Conservation (phyloP, 2,888 invertebrate species). For the Pyrocoelia pectoralis region DNA sequence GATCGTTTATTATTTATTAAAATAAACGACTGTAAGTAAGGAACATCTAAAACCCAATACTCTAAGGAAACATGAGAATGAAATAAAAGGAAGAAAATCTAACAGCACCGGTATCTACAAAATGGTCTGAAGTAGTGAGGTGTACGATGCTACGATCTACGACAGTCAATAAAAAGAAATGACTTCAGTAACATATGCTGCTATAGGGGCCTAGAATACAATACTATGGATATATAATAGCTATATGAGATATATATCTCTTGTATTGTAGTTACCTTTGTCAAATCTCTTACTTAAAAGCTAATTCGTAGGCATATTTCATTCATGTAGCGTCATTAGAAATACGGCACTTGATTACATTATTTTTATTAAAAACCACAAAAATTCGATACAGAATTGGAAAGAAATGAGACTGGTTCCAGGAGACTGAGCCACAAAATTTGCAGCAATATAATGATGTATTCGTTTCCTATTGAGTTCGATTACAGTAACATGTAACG, state of each 20-base stretch:
- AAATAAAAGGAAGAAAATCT: constrained; percentile 39
- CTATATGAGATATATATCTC: constrained; percentile 22
- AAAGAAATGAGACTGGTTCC: no score
- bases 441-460: no score
- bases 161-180: constrained; percentile 54
- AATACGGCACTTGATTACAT: no score
- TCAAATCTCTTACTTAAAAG: constrained; percentile 4
- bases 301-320: constrained; percentile 8
- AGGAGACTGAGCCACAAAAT: no score
- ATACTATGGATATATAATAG: constrained; percentile 33
- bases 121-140: constrained; percentile 42
- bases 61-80: constrained; percentile 37
- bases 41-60: constrained; percentile 40
- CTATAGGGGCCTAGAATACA: constrained; percentile 44
- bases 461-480: no score
- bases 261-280: constrained; percentile 14
- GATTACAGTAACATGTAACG: no score
- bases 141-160: constrained; percentile 45
- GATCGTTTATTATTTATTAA: constrained; percentile 41
- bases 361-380: no score
- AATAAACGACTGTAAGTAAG: constrained; percentile 38
- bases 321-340: no score
- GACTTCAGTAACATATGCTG: constrained; percentile 52
- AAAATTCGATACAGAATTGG: no score
- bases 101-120: constrained; percentile 39